phyloP scores from a whole-genome alignment of 2,113 vertebrate species.

The Sinocyclocheilus anophthalmus region DNA sequence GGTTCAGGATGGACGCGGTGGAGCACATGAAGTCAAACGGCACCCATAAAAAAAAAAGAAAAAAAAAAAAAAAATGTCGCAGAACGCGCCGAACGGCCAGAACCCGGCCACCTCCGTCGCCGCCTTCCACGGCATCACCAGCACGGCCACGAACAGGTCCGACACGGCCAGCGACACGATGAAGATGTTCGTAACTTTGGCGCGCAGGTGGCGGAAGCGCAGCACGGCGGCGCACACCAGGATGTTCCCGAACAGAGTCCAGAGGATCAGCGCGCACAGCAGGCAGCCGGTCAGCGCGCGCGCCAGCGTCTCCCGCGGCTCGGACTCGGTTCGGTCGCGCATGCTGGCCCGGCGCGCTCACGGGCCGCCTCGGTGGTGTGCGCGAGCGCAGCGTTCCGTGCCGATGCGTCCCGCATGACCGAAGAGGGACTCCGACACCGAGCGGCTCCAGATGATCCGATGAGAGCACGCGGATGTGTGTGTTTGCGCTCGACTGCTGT shows the following conservation, averaged over 20 bases:
- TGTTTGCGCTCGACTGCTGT: conserved; percentile 39
- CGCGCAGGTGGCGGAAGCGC: conserved; percentile 86
- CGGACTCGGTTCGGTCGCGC: conserved; percentile 74
- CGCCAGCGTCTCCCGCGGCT: conserved; percentile 66
- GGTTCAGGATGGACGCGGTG: too few relatives aligned
- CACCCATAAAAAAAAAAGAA: too few relatives aligned
- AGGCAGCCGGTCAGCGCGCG: conserved; percentile 83
- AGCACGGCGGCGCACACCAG: conserved; percentile 89
- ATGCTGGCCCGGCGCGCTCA: conserved; percentile 55
- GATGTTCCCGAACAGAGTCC: conserved; percentile 91
- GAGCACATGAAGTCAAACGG: conserved; percentile 89
- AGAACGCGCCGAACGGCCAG: conserved; percentile 96
- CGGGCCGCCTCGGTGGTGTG: not conserved
- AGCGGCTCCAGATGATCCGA: not conserved
- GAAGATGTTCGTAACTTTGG: conserved; percentile 92
- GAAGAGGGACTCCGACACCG: not conserved
- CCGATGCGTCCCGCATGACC: conserved; percentile 9
- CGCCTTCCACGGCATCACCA: conserved; percentile 98
- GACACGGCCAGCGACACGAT: conserved; percentile 92
- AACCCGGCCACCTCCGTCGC: conserved; percentile 90
- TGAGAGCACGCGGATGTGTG: too few relatives aligned
- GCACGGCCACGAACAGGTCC: conserved; percentile 88
- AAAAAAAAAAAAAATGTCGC: too few relatives aligned
- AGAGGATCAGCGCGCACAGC: conserved; percentile 86
- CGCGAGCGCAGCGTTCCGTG: not conserved